Evolutionary conservation across 2,113 vertebrate genomes (phyloP).

Genomic region (Anguilla rostrata): DNA sequence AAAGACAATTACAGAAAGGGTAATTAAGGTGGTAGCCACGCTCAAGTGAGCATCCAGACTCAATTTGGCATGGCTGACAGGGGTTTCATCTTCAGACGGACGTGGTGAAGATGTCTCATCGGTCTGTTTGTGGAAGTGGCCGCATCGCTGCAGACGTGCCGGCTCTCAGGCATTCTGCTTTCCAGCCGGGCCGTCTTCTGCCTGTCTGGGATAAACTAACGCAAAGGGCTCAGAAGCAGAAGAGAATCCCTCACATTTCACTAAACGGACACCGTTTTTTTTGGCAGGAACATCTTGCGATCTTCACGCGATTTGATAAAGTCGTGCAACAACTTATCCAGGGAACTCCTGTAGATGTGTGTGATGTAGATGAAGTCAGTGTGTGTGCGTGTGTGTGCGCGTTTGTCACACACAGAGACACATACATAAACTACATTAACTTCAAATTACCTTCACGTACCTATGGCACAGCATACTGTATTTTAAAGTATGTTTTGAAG

Average conservation of each 20-base stretch:
- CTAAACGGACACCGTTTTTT: background rate
- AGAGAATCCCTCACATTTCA: background rate
- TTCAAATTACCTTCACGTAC: too few species aligned
- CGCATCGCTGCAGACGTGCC: too few species aligned
- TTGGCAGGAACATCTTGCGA: background rate
- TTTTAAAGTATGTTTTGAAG: too few species aligned
- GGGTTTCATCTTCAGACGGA: background rate
- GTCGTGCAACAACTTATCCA: background rate
- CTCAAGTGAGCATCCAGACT: background rate
- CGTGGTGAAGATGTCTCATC: background rate
- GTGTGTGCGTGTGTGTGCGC: too few species aligned
- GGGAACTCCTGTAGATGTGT: too few species aligned
- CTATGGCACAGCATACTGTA: too few species aligned
- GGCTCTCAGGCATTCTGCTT: background rate
- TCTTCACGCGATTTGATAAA: background rate
- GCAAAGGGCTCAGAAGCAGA: background rate
- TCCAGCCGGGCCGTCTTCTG: background rate
- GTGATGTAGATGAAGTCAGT: too few species aligned
- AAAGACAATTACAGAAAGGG: background rate
- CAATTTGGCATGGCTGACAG: background rate
- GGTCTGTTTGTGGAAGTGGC: background rate
- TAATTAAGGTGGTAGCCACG: background rate
- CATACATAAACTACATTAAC: too few species aligned
- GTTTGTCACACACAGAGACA: too few species aligned
- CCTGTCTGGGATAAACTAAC: background rate